Conservation (phyloP, 2,797 vertebrate genomes). For the Balearica regulorum region DNA sequence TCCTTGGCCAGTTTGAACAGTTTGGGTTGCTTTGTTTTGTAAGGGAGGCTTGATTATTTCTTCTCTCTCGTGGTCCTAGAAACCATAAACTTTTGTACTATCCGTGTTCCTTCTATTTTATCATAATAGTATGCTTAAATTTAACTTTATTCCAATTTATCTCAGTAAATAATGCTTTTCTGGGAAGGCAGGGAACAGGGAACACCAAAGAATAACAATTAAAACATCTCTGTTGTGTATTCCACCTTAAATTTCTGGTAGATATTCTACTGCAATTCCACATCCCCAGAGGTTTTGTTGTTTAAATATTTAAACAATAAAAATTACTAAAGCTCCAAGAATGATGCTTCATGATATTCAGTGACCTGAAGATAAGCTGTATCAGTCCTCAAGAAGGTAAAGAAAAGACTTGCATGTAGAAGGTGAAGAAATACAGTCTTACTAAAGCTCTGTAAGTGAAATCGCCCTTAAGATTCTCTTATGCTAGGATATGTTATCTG, state of each 20-base stretch:
- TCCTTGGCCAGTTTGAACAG: neutral
- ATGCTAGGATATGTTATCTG: slow-evolving; percentile 57
- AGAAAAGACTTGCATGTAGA: slow-evolving; percentile 45
- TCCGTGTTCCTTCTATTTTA: neutral
- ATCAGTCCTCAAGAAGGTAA: slow-evolving; percentile 56
- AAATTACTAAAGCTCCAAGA: slow-evolving; percentile 54
- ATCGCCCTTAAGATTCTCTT: slow-evolving; percentile 60
- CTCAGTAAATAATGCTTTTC: neutral
- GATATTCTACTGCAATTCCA: neutral
- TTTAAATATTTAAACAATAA: slow-evolving; percentile 66
- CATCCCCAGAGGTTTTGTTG: slow-evolving; percentile 8
- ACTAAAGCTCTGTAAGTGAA: slow-evolving; percentile 67
- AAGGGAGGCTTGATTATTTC: neutral
- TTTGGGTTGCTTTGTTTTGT: neutral
- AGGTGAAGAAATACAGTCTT: slow-evolving; percentile 53
- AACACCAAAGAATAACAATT: neutral
- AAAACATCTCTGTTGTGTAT: neutral
- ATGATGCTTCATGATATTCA: slow-evolving; percentile 56
- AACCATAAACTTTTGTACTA: neutral
- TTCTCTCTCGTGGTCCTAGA: neutral
- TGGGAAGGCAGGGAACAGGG: neutral
- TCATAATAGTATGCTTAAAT: neutral
- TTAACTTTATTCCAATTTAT: neutral
- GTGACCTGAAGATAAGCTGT: slow-evolving; percentile 60
- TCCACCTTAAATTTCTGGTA: slow-evolving; percentile 54